Evolutionary conservation across 2,113 vertebrate genomes (phyloP).

Genomic region (Erythrocercus mccallii): DNA sequence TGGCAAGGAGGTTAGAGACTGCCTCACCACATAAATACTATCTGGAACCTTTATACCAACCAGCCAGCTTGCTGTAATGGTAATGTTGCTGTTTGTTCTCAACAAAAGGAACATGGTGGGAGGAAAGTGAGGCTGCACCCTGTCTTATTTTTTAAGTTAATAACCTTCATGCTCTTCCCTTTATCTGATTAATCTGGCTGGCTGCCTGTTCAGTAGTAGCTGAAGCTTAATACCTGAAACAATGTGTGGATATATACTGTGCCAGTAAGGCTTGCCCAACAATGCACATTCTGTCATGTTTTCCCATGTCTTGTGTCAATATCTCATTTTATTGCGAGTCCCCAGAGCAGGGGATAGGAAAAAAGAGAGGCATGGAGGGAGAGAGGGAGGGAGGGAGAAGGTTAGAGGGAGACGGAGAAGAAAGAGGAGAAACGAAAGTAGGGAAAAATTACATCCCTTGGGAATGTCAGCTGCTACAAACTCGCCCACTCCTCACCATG

Average conservation of each 20-base stretch:
- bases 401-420: neutral
- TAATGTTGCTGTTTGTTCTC: slow-evolving; percentile 13
- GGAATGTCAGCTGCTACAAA: slow-evolving; percentile 49
- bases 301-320: slow-evolving; percentile 19
- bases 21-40: slow-evolving; percentile 32
- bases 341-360: neutral
- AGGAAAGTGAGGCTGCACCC: neutral
- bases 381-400: neutral
- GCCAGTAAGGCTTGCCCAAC: slow-evolving; percentile 7
- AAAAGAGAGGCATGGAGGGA: neutral
- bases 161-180: slow-evolving; percentile 8
- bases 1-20: slow-evolving; percentile 2
- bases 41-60: slow-evolving; percentile 54
- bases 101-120: neutral
- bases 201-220: slow-evolving; percentile 3
- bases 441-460: neutral
- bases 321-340: neutral
- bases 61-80: slow-evolving; percentile 5
- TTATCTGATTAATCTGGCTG: slow-evolving; percentile 20
- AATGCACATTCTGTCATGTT: neutral
- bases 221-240: slow-evolving; percentile 11
- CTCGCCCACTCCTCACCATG: slow-evolving; percentile 28
- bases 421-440: neutral
- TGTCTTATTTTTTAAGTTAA: neutral
- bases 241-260: neutral